Evolutionary conservation across 2,888 invertebrate species (phyloP).

Genomic region (Coleophora deauratella): DNA sequence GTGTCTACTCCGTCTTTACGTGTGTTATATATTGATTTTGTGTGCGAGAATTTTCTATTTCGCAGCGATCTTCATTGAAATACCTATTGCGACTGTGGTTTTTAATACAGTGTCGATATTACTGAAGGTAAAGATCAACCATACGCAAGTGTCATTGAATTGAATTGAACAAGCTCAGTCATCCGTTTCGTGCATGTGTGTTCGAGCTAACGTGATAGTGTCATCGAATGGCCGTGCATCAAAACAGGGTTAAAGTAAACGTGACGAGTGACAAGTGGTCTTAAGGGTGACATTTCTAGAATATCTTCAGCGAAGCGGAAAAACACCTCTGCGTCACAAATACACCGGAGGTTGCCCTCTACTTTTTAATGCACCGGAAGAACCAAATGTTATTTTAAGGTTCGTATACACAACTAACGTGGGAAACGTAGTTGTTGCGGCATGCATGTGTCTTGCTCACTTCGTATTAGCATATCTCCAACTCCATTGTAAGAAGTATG

Average conservation of each 20-base stretch:
- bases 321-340: constrained; percentile 32
- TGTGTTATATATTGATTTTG: constrained; percentile 47
- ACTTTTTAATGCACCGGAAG: constrained; percentile 49
- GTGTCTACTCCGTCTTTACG: constrained; percentile 20
- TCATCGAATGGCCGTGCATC: constrained; percentile 25
- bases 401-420: constrained; percentile 24
- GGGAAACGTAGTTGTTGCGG: background rate
- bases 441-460: too few species aligned
- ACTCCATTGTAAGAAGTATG: background rate
- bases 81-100: constrained; percentile 27
- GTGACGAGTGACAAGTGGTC: constrained; percentile 20
- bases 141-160: constrained; percentile 44
- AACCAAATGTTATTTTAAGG: constrained; percentile 69
- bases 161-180: constrained; percentile 48
- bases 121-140: constrained; percentile 32
- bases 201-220: constrained; percentile 34
- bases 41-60: constrained; percentile 35
- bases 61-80: constrained; percentile 18
- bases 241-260: background rate
- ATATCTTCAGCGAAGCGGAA: constrained; percentile 24
- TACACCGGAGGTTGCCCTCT: constrained; percentile 46
- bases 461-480: too few species aligned
- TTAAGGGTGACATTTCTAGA: constrained; percentile 12
- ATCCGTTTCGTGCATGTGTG: constrained; percentile 51
- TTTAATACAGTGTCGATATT: constrained; percentile 25